Evolutionary conservation across 2,888 invertebrate genomes (phyloP), one percentile per base, ranked within the genome.

Genomic region (Troides helena): DNA sequence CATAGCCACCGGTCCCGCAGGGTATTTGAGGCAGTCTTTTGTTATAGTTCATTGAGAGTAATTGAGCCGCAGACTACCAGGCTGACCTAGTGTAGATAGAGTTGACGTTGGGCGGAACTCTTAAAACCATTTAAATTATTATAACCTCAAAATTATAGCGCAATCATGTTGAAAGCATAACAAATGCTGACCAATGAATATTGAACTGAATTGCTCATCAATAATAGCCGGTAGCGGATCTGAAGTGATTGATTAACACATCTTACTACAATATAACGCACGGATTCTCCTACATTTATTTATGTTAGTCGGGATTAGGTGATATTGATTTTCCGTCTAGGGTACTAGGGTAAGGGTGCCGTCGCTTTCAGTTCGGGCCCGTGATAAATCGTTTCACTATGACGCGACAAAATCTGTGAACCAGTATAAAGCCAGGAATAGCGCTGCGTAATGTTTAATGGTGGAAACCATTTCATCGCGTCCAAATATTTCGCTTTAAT

Each of bases 251-350:
- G 53, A 68, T 71, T 64, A 73, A 71, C 63, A 72, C 69, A 71
- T 72, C 74, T 69, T 68, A 70, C 63, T 73, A 72, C 69, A 72
- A 70, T 71, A 74, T 75, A 75, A 65, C 71, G 74, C 69, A 71
- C 76, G 77, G 76, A 79, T 80, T 78, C 80, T 67, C 60, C 46
- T 59, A 70, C 66, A 67, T 70, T 70, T 70, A 70, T 70, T 70
- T 67, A 70, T 60, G 67, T 70, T 70, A 59, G 67, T n/a, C 66
- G 53, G 67, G 70, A 70, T 70, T 70, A 70, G 64, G 79, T 78
- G 80, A 77, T 88, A 88, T 89, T 84, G 88, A 89, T 89, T 87
- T 83, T 77, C 76, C 81, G 81, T 83, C 83, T 83, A 78, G 85
- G 84, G 81, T 81, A 86, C 78, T 74, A 77, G 82, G 83, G 78